These are phyloP conservation scores for Timema podura DNA, from an alignment of 2,888 invertebrate genomes.

Conservation along the genomic window DNA sequence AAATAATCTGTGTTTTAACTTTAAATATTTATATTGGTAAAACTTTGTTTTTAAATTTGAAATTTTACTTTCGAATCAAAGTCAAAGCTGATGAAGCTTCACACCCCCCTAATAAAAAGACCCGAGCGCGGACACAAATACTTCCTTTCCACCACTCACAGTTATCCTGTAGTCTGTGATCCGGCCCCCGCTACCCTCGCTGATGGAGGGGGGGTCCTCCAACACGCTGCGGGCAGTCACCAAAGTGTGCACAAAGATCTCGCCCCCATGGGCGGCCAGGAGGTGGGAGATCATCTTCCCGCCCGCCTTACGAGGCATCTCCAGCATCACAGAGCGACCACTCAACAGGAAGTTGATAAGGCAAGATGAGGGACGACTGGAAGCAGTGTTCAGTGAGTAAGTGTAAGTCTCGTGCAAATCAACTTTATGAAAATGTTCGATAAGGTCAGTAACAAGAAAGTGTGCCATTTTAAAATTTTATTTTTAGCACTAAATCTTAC, in stretches of 20 bases:
- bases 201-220: slow-evolving; percentile 93
- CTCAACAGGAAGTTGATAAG: slow-evolving; percentile 95
- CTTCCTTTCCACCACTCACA: slow-evolving; percentile 37
- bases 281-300: slow-evolving; percentile 89
- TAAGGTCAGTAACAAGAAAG: no score
- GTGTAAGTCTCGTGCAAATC: no score
- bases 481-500: no score
- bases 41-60: no score
- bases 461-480: no score
- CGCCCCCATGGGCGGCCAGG: slow-evolving; percentile 89
- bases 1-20: no score
- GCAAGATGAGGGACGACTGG: slow-evolving; percentile 91
- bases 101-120: no score
- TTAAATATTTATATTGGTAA: no score
- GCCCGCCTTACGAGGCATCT: slow-evolving; percentile 76
- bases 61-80: no score
- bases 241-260: slow-evolving; percentile 91
- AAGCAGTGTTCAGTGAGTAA: neutral
- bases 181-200: slow-evolving; percentile 89
- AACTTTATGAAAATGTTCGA: no score
- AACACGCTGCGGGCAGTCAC: slow-evolving; percentile 78
- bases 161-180: slow-evolving; percentile 85
- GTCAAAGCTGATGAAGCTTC: no score
- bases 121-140: no score
- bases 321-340: slow-evolving; percentile 87